Evolutionary conservation across 2,888 invertebrate species (phyloP).

Genomic region (Rhamphomyia laevipes): DNA sequence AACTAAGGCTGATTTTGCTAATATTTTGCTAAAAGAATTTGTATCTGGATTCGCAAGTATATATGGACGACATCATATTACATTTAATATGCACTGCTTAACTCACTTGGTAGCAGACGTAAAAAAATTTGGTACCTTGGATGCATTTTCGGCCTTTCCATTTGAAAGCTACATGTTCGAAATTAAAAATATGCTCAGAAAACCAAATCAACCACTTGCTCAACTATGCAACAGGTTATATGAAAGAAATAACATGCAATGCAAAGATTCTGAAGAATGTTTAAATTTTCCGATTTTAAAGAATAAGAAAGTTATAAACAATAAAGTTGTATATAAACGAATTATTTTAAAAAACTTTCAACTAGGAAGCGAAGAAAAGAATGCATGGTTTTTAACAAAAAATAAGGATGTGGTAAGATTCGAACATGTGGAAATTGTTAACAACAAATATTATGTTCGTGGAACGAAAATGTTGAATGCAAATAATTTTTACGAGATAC

Average conservation of each 20-base stretch:
- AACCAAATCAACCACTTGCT: constrained; percentile 13
- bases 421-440: background rate
- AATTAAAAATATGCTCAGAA: background rate
- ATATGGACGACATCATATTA: constrained; percentile 15
- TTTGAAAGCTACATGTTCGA: constrained; percentile 15
- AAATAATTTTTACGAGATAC: background rate
- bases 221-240: constrained; percentile 15
- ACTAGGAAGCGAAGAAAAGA: background rate
- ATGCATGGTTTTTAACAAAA: background rate
- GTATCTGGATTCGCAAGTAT: constrained; percentile 12
- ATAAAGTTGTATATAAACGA: background rate
- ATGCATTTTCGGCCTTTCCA: constrained; percentile 17
- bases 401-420: background rate
- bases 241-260: background rate
- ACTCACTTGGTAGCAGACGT: constrained; percentile 16
- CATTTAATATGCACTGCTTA: constrained; percentile 18
- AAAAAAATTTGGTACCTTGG: constrained; percentile 13
- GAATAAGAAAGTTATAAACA: background rate
- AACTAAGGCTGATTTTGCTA: constrained; percentile 13
- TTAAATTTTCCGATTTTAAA: background rate
- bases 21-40: constrained; percentile 16
- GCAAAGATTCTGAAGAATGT: background rate
- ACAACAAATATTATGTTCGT: background rate
- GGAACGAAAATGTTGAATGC: background rate
- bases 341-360: background rate